Percentiles rank a stretch among this genome's conserved stretches.
Evolutionary conservation across 2,888 invertebrate species (phyloP).

Genomic region (Drosophila testacea): DNA sequence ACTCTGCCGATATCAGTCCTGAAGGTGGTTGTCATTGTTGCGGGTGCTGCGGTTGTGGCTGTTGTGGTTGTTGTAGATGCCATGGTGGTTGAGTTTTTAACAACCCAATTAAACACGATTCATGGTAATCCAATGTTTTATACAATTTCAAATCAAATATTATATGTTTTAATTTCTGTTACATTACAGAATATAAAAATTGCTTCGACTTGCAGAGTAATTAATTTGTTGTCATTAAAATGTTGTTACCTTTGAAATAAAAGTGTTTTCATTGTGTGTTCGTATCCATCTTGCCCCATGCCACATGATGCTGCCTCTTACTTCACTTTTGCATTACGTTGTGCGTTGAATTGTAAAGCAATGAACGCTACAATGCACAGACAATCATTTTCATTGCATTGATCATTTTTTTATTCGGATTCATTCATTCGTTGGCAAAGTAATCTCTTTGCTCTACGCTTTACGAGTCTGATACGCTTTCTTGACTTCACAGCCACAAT

Average conservation of each 20-base stretch:
- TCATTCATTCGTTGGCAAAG: conserved; percentile 83
- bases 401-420: conserved; percentile 83
- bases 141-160: not conserved
- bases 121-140: not conserved
- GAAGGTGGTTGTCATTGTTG: not conserved
- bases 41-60: conserved; percentile 4
- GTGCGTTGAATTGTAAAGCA: conserved; percentile 77
- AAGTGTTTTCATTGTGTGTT: conserved; percentile 10
- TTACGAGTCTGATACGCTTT: conserved; percentile 40
- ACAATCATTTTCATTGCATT: conserved; percentile 80
- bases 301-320: conserved; percentile 12
- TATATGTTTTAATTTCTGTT: conserved; percentile 24
- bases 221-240: conserved; percentile 29
- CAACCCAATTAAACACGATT: not conserved
- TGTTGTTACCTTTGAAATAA: conserved; percentile 13
- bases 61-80: not conserved
- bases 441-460: conserved; percentile 80
- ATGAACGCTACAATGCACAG: conserved; percentile 63
- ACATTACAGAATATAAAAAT: conserved; percentile 8
- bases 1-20: fast-evolving
- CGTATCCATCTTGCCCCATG: not conserved
- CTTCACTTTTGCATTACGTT: conserved; percentile 52
- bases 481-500: conserved; percentile 62
- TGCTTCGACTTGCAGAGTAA: not conserved
- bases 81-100: not conserved